A percentile compares a stretch with the other conserved stretches of the same genome.
Evolutionary conservation across 2,797 vertebrate genomes (phyloP).

Genomic region (Girardinus metallicus): DNA sequence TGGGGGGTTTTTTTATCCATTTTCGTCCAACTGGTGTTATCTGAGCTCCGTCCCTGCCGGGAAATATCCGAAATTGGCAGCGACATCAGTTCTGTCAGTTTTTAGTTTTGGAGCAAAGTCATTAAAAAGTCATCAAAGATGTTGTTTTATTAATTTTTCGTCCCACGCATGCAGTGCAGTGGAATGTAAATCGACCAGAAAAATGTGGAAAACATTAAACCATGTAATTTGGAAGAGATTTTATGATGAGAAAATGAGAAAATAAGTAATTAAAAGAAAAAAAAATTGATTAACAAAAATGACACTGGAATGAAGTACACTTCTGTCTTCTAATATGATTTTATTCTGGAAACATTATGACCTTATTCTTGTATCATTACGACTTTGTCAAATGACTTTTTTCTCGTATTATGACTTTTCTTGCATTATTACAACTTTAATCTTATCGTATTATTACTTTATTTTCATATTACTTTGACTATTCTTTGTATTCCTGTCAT

Average conservation of each 20-base stretch:
- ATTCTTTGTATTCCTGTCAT: no score
- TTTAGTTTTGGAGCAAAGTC: neutral
- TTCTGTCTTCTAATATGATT: no score
- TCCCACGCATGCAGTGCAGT: neutral
- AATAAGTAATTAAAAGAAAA: neutral
- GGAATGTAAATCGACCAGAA: neutral
- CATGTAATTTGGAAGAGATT: neutral
- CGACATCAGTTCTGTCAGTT: neutral
- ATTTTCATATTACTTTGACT: no score
- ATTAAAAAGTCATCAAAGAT: neutral
- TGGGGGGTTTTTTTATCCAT: neutral
- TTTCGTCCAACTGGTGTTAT: neutral
- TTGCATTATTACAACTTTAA: no score
- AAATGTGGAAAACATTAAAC: neutral
- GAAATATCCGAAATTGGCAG: neutral
- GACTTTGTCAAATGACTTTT: no score
- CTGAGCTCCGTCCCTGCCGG: neutral
- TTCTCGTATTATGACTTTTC: no score
- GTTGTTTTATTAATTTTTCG: neutral
- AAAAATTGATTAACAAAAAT: neutral
- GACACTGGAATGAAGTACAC: neutral
- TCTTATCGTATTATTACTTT: no score
- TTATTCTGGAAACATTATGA: no score
- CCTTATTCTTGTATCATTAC: no score
- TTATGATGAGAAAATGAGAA: neutral